Percentiles rank a stretch among this genome's conserved stretches.
These are phyloP conservation scores for Popillia japonica DNA, from an alignment of 1,140 invertebrate species.

Conservation along the genomic window DNA sequence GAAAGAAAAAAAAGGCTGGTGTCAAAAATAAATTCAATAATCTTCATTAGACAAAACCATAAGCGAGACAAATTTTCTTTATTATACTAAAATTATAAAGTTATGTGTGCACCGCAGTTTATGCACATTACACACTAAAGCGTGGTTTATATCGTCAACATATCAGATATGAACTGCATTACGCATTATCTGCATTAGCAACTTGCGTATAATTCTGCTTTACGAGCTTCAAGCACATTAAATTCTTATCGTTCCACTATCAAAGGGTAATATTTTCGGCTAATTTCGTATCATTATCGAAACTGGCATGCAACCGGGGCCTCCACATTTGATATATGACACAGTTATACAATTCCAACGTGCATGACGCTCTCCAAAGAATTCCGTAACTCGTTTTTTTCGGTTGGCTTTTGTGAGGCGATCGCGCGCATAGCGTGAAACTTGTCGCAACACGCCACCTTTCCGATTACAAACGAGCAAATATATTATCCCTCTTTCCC, in stretches of 20 bases:
- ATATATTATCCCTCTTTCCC: background rate
- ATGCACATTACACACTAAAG: no score
- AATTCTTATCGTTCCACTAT: background rate
- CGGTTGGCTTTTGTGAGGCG: background rate
- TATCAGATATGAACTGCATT: background rate
- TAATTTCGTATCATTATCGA: background rate
- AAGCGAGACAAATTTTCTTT: no score
- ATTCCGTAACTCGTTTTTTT: background rate
- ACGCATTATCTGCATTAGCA: background rate
- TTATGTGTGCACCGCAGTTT: no score
- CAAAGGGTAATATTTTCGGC: conserved; percentile 2
- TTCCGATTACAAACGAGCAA: background rate
- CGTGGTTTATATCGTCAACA: no score
- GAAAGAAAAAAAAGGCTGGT: no score
- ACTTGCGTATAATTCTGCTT: conserved; percentile 9
- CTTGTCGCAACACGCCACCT: background rate
- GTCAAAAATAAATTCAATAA: no score
- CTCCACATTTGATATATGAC: background rate
- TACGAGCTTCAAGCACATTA: conserved; percentile 1
- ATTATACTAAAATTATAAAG: no score
- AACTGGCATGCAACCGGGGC: background rate
- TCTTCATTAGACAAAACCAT: no score
- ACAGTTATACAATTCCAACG: background rate
- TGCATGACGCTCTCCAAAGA: background rate
- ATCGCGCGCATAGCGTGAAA: background rate